phyloP scores from a whole-genome alignment of 2,888 invertebrate genomes.

The Leuctra nigra region DNA sequence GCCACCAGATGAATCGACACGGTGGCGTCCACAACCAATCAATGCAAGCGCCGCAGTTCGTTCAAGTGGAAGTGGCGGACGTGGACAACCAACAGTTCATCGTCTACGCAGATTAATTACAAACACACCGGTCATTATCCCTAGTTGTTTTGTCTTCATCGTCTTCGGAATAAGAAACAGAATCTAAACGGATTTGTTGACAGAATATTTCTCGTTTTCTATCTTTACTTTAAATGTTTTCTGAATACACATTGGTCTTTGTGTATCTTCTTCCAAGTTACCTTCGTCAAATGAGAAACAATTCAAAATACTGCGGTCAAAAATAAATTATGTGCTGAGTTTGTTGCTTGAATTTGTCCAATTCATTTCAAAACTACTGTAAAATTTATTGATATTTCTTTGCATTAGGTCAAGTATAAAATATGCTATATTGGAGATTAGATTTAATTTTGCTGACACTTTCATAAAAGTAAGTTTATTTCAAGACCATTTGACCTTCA shows the following conservation, averaged over 20 bases:
- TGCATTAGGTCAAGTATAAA: no score
- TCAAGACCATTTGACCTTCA: no score
- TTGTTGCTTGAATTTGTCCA: not conserved
- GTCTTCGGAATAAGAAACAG: not conserved
- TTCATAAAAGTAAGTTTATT: no score
- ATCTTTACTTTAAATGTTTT: no score
- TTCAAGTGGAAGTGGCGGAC: slow-evolving; percentile 66
- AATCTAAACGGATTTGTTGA: no score
- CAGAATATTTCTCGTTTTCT: no score
- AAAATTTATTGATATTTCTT: no score
- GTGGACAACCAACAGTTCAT: slow-evolving; percentile 74
- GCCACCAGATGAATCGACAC: slow-evolving; percentile 49
- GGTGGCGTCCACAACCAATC: slow-evolving; percentile 44
- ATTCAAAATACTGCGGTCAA: not conserved
- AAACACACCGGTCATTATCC: no score
- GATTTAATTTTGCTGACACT: no score
- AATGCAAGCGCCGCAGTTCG: slow-evolving; percentile 56
- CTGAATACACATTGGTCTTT: no score
- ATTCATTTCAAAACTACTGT: not conserved
- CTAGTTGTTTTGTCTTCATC: not conserved
- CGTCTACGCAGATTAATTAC: slow-evolving; percentile 78
- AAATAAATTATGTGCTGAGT: not conserved
- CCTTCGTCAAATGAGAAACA: not conserved
- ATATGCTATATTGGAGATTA: no score
- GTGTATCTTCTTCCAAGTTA: not conserved